Evolutionary conservation across 2,113 vertebrate genomes (phyloP).

Genomic region (Psammodynastes pulverulentus): DNA sequence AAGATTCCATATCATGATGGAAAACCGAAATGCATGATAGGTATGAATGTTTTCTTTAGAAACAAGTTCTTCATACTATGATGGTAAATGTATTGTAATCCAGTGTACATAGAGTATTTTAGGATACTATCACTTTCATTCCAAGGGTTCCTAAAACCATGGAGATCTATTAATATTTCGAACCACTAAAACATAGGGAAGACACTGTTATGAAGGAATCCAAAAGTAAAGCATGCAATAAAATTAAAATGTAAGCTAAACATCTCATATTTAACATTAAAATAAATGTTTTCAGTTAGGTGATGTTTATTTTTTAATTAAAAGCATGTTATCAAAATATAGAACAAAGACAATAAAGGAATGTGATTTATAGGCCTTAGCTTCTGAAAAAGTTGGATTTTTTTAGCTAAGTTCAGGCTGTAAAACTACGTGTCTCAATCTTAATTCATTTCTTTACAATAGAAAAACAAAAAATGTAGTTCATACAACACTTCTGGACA

Average conservation of each 20-base stretch:
- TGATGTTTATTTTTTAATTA: background rate
- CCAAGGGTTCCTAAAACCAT: background rate
- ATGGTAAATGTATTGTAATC: background rate
- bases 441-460: background rate
- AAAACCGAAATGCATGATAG: background rate
- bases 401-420: background rate
- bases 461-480: background rate
- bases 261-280: background rate
- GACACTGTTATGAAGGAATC: background rate
- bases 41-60: background rate
- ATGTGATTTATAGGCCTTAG: conserved; percentile 24
- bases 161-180: no score
- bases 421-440: background rate
- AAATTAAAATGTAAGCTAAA: background rate
- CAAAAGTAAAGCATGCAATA: background rate
- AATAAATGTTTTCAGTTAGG: background rate
- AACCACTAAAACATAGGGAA: background rate
- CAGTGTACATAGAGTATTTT: background rate
- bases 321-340: background rate
- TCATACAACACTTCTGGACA: background rate
- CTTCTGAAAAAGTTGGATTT: background rate
- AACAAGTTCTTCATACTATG: background rate
- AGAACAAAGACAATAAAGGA: background rate
- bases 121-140: background rate
- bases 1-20: background rate